Evolutionary conservation across 2,113 vertebrate genomes (phyloP).

Genomic region (Pterocles orientalis): DNA sequence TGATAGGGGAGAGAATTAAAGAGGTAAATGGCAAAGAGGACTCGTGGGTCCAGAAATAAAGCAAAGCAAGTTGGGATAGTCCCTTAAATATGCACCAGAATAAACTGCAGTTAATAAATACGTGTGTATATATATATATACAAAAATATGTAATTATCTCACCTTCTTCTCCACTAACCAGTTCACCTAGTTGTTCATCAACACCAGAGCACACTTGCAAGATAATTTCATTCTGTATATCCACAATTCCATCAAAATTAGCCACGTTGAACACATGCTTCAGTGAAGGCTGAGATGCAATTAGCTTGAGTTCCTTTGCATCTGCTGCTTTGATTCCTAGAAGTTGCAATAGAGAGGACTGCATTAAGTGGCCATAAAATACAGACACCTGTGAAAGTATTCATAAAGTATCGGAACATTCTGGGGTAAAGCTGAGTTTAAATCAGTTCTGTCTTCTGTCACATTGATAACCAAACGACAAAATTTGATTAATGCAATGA

Average conservation of each 20-base stretch:
- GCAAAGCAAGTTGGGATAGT: background rate
- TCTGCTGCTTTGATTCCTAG: slow-evolving; percentile 91
- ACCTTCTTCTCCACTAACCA: slow-evolving; percentile 94
- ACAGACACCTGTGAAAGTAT: background rate
- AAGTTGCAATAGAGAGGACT: slow-evolving; percentile 1
- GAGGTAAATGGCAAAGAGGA: too few species aligned
- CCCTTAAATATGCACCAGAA: background rate
- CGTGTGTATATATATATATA: too few species aligned
- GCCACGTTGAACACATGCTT: slow-evolving; percentile 85
- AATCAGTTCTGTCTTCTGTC: background rate
- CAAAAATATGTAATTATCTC: slow-evolving; percentile 16
- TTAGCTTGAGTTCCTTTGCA: slow-evolving; percentile 85
- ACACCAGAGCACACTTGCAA: slow-evolving; percentile 87
- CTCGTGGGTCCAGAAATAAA: background rate
- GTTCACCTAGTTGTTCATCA: slow-evolving; percentile 86
- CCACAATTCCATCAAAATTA: slow-evolving; percentile 85
- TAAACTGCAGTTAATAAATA: background rate
- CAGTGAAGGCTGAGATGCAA: slow-evolving; percentile 87
- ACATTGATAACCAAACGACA: background rate
- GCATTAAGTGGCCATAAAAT: background rate
- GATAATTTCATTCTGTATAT: slow-evolving; percentile 86
- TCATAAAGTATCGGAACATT: background rate
- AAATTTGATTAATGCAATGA: background rate
- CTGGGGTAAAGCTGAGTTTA: background rate
- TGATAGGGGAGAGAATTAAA: too few species aligned